These are phyloP conservation scores for Osmoderma eremita DNA, from an alignment of 2,888 invertebrate species.

Conservation along the genomic window DNA sequence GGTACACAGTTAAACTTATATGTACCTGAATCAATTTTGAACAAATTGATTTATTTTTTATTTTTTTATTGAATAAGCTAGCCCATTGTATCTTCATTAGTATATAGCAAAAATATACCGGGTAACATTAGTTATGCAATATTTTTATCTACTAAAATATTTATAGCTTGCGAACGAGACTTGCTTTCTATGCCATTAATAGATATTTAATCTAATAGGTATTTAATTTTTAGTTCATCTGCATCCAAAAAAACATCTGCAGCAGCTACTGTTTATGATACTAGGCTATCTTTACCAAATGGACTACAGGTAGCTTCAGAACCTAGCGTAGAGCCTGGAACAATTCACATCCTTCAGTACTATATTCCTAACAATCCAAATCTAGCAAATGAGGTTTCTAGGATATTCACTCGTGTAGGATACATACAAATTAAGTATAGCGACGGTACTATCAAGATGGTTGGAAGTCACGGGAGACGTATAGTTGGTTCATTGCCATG, in stretches of 20 bases:
- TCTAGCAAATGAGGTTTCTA: constrained; percentile 29
- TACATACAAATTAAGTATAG: constrained; percentile 33
- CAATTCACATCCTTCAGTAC: constrained; percentile 29
- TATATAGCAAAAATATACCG: no score
- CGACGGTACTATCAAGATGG: constrained; percentile 36
- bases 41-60: no score
- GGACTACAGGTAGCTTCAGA: constrained; percentile 37
- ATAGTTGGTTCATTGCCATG: constrained; percentile 21
- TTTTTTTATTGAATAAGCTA: no score
- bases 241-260: no score
- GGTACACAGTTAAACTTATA: no score
- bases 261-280: constrained; percentile 17
- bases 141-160: no score
- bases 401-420: constrained; percentile 30
- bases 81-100: no score
- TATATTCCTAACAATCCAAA: constrained; percentile 26
- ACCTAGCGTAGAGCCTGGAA: constrained; percentile 13
- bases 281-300: constrained; percentile 34
- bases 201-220: no score
- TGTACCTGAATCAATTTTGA: no score
- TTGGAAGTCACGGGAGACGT: constrained; percentile 35
- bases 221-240: neutral
- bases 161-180: no score
- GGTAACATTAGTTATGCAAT: no score
- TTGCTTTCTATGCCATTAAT: no score